phyloP scores from a whole-genome alignment of 2,888 invertebrate genomes.

The Cryptops parisi region DNA sequence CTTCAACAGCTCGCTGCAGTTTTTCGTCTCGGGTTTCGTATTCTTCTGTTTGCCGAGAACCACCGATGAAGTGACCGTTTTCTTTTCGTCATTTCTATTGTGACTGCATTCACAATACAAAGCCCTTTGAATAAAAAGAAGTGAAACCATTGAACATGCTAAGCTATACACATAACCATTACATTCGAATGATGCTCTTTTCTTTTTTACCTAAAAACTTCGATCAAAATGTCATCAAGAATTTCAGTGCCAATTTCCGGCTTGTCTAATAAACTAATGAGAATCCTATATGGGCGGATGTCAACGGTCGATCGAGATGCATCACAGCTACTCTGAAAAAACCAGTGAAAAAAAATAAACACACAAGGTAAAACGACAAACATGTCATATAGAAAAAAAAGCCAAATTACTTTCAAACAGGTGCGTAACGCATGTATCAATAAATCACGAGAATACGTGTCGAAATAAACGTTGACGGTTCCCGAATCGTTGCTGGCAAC shows the following conservation, averaged over 20 bases:
- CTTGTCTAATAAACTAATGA: conserved; percentile 71
- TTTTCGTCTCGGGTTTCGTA: conserved; percentile 12
- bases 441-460: conserved; percentile 20
- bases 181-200: too few species aligned
- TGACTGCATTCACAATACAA: neutral
- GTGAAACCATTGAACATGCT: neutral
- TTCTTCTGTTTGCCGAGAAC: neutral
- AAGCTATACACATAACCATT: neutral
- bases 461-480: conserved; percentile 22
- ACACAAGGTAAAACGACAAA: too few species aligned
- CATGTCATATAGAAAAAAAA: too few species aligned
- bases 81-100: neutral
- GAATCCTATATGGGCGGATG: conserved; percentile 47
- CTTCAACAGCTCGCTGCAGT: conserved; percentile 50
- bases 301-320: neutral
- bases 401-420: conserved; percentile 17
- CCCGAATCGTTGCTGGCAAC: conserved; percentile 24
- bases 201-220: conserved; percentile 46
- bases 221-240: conserved; percentile 57
- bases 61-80: neutral
- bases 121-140: neutral
- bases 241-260: conserved; percentile 68
- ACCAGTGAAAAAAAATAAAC: conserved; percentile 1
- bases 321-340: neutral
- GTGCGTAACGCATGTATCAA: conserved; percentile 28